Evolutionary conservation across 92 coral and sea anemone genomes (phyloP).

Genomic region (Epizoanthus fatuus): DNA sequence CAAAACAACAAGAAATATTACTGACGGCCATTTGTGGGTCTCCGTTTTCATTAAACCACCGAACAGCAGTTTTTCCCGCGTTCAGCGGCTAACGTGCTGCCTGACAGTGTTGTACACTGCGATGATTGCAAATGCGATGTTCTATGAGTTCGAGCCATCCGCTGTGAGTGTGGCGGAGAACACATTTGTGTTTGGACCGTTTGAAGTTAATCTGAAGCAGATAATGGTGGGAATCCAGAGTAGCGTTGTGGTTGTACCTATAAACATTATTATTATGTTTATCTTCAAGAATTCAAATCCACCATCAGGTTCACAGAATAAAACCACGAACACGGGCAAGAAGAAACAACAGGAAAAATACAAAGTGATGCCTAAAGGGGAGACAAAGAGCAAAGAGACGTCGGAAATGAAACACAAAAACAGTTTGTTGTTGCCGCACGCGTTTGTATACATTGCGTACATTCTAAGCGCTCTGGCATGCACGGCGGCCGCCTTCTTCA

Average conservation of each 20-base stretch:
- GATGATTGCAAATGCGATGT: constrained; percentile 72
- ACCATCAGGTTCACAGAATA: neutral
- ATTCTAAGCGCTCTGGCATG: constrained; percentile 40
- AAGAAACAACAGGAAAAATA: neutral
- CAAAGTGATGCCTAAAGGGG: neutral
- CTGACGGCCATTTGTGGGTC: constrained; percentile 84
- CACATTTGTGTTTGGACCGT: constrained; percentile 49
- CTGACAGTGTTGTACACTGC: constrained; percentile 51
- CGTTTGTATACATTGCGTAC: constrained; percentile 51
- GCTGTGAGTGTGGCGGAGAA: constrained; percentile 3
- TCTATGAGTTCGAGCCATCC: constrained; percentile 45
- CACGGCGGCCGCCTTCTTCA: constrained; percentile 45
- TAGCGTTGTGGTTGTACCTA: constrained; percentile 52
- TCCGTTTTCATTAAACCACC: constrained; percentile 81
- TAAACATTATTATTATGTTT: constrained; percentile 56
- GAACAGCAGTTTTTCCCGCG: constrained; percentile 76
- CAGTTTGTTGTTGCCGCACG: constrained; percentile 19
- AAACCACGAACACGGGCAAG: neutral
- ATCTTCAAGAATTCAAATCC: constrained; percentile 45
- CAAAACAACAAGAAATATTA: constrained; percentile 69
- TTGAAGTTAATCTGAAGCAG: constrained; percentile 52
- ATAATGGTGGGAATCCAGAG: constrained; percentile 63
- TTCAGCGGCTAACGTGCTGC: constrained; percentile 71
- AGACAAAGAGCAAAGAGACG: neutral
- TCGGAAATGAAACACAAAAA: neutral